These are phyloP conservation scores for Monopis laevigella DNA, from an alignment of 2,888 invertebrate genomes.

Conservation along the genomic window DNA sequence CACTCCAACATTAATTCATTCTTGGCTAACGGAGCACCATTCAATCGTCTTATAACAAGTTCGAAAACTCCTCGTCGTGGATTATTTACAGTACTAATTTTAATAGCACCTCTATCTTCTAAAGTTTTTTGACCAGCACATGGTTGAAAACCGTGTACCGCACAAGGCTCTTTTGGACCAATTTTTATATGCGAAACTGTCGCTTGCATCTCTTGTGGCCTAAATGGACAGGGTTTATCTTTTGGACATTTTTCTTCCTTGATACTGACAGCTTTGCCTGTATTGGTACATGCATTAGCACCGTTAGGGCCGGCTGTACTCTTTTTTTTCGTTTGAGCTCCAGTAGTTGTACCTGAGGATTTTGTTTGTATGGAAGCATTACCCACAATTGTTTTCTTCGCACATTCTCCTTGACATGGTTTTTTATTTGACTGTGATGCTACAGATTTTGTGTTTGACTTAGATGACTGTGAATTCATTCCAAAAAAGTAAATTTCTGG, in stretches of 20 bases:
- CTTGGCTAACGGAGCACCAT: constrained; percentile 47
- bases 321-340: constrained; percentile 29
- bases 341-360: constrained; percentile 18
- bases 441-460: neutral
- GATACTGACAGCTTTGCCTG: constrained; percentile 6
- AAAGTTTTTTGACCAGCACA: constrained; percentile 41
- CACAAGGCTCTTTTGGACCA: constrained; percentile 39
- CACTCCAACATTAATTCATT: constrained; percentile 58
- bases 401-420: neutral
- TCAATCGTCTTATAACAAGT: constrained; percentile 45
- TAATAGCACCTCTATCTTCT: constrained; percentile 38
- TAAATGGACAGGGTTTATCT: constrained; percentile 28
- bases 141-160: constrained; percentile 35
- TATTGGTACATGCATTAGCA: constrained; percentile 1
- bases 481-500: constrained; percentile 44
- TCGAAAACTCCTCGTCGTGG: constrained; percentile 55
- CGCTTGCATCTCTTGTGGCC: constrained; percentile 34
- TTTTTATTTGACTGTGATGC: neutral
- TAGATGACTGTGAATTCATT: constrained; percentile 27
- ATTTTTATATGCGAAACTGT: constrained; percentile 49
- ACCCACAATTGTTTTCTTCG: constrained; percentile 1
- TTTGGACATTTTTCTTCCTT: constrained; percentile 20
- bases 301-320: too few species aligned
- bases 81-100: constrained; percentile 40
- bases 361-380: constrained; percentile 21